These are phyloP conservation scores for Hippocampus comes DNA, from an alignment of 2,113 vertebrate species.

Conservation along the genomic window DNA sequence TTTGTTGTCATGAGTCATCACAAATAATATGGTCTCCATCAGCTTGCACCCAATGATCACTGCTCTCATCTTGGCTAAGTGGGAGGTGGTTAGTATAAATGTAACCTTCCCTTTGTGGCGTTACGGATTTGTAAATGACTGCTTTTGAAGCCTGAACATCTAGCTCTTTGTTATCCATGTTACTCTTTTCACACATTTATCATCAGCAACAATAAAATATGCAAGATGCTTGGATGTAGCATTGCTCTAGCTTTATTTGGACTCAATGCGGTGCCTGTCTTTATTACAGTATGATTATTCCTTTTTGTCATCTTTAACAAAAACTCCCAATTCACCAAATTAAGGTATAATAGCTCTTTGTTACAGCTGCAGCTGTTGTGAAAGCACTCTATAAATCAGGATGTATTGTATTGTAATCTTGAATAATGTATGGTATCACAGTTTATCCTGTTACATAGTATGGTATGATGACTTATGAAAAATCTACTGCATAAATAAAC, in stretches of 20 bases:
- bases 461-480: background rate
- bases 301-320: no score
- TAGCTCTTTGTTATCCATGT: background rate
- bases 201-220: background rate
- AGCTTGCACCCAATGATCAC: background rate
- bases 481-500: background rate
- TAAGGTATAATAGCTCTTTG: no score
- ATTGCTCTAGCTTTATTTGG: background rate
- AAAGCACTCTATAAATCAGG: no score
- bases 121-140: background rate
- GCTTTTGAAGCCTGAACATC: background rate
- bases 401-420: no score
- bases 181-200: background rate
- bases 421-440: no score
- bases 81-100: constrained; percentile 8
- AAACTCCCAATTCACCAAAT: no score
- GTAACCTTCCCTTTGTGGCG: constrained; percentile 6
- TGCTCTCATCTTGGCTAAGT: constrained; percentile 9
- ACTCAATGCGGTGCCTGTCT: no score
- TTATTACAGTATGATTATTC: no score
- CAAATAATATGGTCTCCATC: constrained; percentile 20
- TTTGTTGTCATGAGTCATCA: constrained; percentile 4
- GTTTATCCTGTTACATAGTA: background rate
- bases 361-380: no score
- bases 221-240: background rate